Evolutionary conservation across 2,113 vertebrate species (phyloP), one percentile per base, ranked within the genome.

Genomic region (Todiramphus chloris): DNA sequence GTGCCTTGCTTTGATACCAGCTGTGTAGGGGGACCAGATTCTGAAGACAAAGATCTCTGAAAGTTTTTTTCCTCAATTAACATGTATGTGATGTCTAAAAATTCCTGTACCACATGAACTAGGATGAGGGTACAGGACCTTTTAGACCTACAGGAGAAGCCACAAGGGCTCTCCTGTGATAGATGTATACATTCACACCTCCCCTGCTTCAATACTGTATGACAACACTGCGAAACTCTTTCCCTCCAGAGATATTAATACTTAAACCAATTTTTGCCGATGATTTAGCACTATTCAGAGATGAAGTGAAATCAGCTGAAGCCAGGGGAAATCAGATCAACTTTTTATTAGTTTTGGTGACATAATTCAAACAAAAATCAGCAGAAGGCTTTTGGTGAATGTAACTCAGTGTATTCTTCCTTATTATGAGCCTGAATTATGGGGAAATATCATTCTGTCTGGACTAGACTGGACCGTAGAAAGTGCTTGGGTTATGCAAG

Each of bases 301-400:
- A 73, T 60, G 46, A 92, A 86, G 21, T 74, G 67, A 85, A 83
- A 44, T 72, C 48, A 79, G 31, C 16, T 64, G 74, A 87, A 90
- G 48, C 27, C 35, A 66, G 50, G 48, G 56, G 44, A 94, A 91
- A 87, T 87, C 60, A 74, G 46, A 82, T 64, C 51, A 84, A 64
- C 35, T 87, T 87, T 68, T 84, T 48, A 41, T 84, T 94, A 59
- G 37, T 89, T 96, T 91, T 73, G 35, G 73, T 96, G 74, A 69
- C 20, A 46, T 76, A 66, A 48, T 79, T 84, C 91, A 50, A 91
- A 93, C 48, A 68, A 87, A 80, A n/a, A 74, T 41, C 31, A 59
- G 75, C 76, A 89, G 68, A 92, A 83, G 56, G 56, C 25, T 63
- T 16, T 67, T 46, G 25, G 17, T 64, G 51, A 75, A 27, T 46